Base-by-base conservation (phyloP, 2,797 vertebrate species). In the Apogon talboti region DNA sequence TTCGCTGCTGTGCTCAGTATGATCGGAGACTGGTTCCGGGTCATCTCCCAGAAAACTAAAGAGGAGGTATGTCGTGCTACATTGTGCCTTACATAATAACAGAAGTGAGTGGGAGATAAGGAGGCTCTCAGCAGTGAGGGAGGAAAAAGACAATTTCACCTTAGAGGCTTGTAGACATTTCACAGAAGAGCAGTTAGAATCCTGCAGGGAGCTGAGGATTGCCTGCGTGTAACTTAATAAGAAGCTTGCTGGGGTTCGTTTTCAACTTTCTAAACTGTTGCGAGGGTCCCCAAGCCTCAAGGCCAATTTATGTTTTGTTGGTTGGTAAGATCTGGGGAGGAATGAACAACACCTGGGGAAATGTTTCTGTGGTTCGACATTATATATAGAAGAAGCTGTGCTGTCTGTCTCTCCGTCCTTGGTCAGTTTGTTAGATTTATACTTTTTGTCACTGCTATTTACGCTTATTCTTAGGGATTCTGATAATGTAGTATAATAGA, bases 1-100 rank as follows among this genome's bases (percentile, higher is more conserved):
- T 99, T 99, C 56, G 98, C 98, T 1, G 97, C 97, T n/a, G 96
- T 99, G 49, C 95, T 99, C 77, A 99, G 98, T 76, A 99, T 99
- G 98, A 99, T 99, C 38, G 96, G 97, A 75, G 97, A 99, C 83
- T 99, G 98, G 98, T 94, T 99, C 76, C 93, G 97, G 45, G 97
- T 97, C 66, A 96, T 99, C 83, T 99, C 97, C 33, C 98, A 97
- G 93, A 99, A 98, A 92, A 99, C 97, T 1, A 99, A 99, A 85
- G 98, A 98, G 89, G 98, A 99, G 96, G 98, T 98, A 89, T 68
- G 79, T 75, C 33, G 33, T 14, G 12, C 6, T 51, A 53, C 30
- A 33, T 24, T 59, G 19, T 15, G 14, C 18, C 35, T 49, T 51
- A 35, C 19, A 43, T 55, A 44, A 57, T 33, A 21, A 8, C 42